Evolutionary conservation across 1,140 invertebrate genomes (phyloP).

Genomic region (Lepidostoma basale): DNA sequence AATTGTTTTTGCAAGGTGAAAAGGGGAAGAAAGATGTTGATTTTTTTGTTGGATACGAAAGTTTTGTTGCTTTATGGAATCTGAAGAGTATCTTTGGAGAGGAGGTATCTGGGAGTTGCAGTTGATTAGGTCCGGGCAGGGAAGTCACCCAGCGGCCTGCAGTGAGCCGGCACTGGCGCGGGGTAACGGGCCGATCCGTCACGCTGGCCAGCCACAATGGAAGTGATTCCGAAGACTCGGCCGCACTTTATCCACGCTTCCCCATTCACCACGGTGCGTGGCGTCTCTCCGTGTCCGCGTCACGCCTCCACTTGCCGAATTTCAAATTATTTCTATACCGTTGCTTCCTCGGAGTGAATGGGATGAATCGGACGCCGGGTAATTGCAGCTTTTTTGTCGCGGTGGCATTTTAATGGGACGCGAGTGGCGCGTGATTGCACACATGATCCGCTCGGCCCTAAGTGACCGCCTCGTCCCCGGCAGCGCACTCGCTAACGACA

Average conservation of each 20-base stretch:
- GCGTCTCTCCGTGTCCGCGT: slow-evolving; percentile 33
- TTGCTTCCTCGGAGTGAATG: slow-evolving; percentile 25
- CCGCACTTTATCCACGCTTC: slow-evolving; percentile 26
- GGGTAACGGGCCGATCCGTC: slow-evolving; percentile 20
- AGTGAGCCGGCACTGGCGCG: slow-evolving; percentile 26
- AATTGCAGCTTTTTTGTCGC: slow-evolving; percentile 31
- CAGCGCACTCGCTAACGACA: no score
- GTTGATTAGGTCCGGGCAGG: no score
- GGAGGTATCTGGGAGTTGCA: no score
- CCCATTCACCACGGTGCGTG: slow-evolving; percentile 37
- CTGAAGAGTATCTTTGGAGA: no score
- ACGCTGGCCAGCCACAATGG: slow-evolving; percentile 39
- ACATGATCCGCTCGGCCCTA: no score
- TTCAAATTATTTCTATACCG: slow-evolving; percentile 41
- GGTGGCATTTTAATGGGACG: slow-evolving; percentile 12
- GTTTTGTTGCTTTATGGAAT: no score
- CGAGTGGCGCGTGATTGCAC: background rate
- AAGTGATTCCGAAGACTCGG: slow-evolving; percentile 30
- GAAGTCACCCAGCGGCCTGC: background rate
- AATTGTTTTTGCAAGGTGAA: no score
- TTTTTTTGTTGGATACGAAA: no score
- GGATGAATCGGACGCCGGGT: slow-evolving; percentile 25
- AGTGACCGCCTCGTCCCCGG: no score
- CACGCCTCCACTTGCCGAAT: slow-evolving; percentile 41
- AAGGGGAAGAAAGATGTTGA: no score